Evolutionary conservation across 2,888 invertebrate genomes (phyloP).

Genomic region (Nomada hirtipes): DNA sequence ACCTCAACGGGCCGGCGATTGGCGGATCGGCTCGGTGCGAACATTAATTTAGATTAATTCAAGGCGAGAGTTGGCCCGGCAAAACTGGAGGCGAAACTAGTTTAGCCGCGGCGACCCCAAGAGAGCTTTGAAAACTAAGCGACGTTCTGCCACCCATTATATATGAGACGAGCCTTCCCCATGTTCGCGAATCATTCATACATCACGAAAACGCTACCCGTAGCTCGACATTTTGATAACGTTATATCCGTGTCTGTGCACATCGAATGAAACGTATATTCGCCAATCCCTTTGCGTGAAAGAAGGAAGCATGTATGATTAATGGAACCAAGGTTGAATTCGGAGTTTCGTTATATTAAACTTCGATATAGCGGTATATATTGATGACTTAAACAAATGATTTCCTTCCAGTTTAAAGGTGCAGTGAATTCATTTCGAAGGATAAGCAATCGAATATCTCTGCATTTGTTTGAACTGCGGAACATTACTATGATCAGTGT

Average conservation of each 20-base stretch:
- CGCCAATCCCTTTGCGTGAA: neutral
- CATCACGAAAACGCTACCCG: neutral
- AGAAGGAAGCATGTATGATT: slow-evolving; percentile 29
- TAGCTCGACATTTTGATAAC: neutral
- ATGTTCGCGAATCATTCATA: slow-evolving; percentile 64
- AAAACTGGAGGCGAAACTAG: slow-evolving; percentile 65
- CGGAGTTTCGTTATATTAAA: slow-evolving; percentile 27
- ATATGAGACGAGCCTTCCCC: slow-evolving; percentile 48
- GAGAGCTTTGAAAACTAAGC: slow-evolving; percentile 68
- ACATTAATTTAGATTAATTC: slow-evolving; percentile 79
- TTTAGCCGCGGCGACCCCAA: slow-evolving; percentile 60
- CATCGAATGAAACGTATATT: slow-evolving; percentile 5
- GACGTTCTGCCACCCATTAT: slow-evolving; percentile 48
- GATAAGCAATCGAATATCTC: neutral
- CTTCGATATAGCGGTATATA: neutral
- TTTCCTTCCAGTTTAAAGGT: no score
- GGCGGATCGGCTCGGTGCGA: slow-evolving; percentile 60
- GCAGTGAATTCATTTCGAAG: neutral
- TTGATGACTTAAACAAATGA: neutral
- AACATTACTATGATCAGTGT: neutral
- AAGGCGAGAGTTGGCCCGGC: slow-evolving; percentile 40
- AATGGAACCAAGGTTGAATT: slow-evolving; percentile 14
- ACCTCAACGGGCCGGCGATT: slow-evolving; percentile 51
- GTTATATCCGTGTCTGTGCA: neutral
- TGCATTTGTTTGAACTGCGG: neutral